Evolutionary conservation across 1,140 invertebrate species (phyloP).

Genomic region (Magallana angulata): DNA sequence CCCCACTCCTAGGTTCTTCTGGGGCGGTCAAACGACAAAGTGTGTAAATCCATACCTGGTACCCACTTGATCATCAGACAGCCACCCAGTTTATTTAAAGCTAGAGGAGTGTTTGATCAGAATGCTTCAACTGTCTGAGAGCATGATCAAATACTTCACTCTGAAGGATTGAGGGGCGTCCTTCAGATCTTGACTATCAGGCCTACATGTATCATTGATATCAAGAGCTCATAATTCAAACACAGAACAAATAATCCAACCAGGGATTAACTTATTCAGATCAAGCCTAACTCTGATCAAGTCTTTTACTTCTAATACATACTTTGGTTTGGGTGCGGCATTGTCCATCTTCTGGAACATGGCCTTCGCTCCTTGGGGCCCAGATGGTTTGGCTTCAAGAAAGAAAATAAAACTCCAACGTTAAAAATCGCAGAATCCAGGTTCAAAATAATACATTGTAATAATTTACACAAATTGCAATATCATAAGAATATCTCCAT

Average conservation of each 20-base stretch:
- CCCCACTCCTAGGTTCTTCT: not conserved
- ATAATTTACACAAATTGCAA: not conserved
- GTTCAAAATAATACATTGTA: not conserved
- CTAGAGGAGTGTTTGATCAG: not conserved
- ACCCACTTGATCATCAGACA: conserved; percentile 2
- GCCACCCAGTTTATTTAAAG: not conserved
- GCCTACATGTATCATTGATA: not conserved
- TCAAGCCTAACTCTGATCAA: not conserved
- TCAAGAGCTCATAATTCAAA: not conserved
- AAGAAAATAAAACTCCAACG: not conserved
- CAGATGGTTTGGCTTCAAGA: conserved; percentile 69
- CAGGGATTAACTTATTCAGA: not conserved
- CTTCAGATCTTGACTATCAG: not conserved
- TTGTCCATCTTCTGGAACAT: conserved; percentile 77
- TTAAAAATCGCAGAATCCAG: not conserved
- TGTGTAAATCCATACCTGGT: conserved; percentile 4
- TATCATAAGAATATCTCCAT: not conserved
- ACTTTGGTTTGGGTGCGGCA: conserved; percentile 71
- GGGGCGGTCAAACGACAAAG: not conserved
- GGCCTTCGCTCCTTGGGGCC: conserved; percentile 72
- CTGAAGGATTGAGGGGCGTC: not conserved
- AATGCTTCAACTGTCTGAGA: not conserved
- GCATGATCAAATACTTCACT: conserved; percentile 1
- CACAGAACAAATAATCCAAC: not conserved
- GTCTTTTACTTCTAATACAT: conserved; percentile 65